Percentiles rank a stretch among this genome's conserved stretches.
Conservation (phyloP, 1,140 invertebrate species). For the Nylanderia fulva region DNA sequence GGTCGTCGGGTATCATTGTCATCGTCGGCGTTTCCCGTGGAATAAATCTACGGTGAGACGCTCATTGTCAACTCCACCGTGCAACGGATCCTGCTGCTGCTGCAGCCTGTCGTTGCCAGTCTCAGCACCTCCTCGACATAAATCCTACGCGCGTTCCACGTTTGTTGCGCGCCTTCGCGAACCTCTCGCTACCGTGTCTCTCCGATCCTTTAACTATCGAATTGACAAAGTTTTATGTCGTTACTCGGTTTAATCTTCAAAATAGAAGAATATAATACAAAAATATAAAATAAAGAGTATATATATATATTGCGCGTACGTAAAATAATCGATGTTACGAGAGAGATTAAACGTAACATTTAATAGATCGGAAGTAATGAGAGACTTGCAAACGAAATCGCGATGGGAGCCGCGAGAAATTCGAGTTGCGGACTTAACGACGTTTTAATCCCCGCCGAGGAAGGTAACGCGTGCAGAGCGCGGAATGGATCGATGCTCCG, state of each 20-base stretch:
- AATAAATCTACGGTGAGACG: conserved; percentile 61
- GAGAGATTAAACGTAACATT: neutral
- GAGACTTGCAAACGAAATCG: conserved; percentile 9
- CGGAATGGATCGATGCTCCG: conserved; percentile 43
- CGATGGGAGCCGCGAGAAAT: conserved; percentile 49
- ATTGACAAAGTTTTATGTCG: neutral
- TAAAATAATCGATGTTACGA: too few species aligned
- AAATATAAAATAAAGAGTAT: neutral
- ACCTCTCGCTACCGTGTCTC: neutral
- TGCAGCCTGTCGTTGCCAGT: conserved; percentile 38
- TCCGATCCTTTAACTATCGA: neutral
- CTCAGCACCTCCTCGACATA: conserved; percentile 41
- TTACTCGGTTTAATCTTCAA: neutral
- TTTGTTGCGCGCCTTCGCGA: neutral
- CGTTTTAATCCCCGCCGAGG: conserved; percentile 52
- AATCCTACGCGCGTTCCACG: conserved; percentile 35
- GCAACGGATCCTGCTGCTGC: conserved; percentile 12
- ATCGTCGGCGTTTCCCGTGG: conserved; percentile 55
- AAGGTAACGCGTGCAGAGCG: conserved; percentile 30
- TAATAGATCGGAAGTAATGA: conserved; percentile 18
- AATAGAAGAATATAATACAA: neutral
- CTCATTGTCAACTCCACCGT: conserved; percentile 56
- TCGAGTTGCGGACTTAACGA: conserved; percentile 36
- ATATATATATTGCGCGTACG: neutral
- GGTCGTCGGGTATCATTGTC: conserved; percentile 34